Evolutionary conservation across 1,140 invertebrate genomes (phyloP).

Genomic region (Helicorthomorpha holstii): DNA sequence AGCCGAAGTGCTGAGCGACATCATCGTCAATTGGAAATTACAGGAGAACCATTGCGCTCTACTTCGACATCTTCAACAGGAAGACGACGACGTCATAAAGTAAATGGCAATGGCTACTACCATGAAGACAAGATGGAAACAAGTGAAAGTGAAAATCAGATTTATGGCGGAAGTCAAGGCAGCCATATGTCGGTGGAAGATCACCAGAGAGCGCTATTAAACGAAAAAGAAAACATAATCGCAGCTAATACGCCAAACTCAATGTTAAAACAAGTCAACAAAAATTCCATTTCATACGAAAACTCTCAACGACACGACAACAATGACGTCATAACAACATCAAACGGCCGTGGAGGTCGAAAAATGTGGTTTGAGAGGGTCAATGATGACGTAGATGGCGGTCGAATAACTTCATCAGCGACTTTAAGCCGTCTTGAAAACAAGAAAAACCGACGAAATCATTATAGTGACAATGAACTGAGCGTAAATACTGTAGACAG

Average conservation of each 20-base stretch:
- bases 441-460: background rate
- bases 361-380: background rate
- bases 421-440: constrained; percentile 3
- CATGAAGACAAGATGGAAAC: constrained; percentile 4
- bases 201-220: background rate
- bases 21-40: background rate
- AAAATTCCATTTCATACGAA: constrained; percentile 5
- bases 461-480: background rate
- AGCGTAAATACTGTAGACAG: constrained; percentile 1
- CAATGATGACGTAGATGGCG: background rate
- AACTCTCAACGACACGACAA: background rate
- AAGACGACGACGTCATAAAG: no score
- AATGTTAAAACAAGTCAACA: background rate
- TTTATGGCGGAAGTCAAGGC: background rate
- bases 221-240: constrained; percentile 2
- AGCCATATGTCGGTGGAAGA: background rate
- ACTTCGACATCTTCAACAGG: background rate
- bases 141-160: constrained; percentile 2
- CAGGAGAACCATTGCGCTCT: background rate
- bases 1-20: no score
- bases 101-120: background rate
- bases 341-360: background rate
- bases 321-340: no score
- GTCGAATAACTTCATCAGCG: background rate
- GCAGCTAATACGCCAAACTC: constrained; percentile 6